Evolutionary conservation across 2,113 vertebrate genomes (phyloP).

Genomic region (Pao palembangensis): DNA sequence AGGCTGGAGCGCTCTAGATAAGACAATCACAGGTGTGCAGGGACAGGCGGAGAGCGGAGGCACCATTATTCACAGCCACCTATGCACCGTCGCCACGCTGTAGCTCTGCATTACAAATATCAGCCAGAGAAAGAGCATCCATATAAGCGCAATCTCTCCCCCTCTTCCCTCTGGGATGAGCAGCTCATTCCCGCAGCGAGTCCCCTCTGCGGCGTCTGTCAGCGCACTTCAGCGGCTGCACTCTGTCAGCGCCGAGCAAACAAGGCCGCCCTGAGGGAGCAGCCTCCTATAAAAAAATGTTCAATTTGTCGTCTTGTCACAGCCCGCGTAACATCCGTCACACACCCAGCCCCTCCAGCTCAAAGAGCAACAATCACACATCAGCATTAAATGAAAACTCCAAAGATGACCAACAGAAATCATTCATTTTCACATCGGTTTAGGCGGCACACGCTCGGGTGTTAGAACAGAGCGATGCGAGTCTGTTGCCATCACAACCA

Average conservation of each 20-base stretch:
- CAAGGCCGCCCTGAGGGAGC: neutral
- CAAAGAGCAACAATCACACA: too few species aligned
- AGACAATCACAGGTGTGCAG: slow-evolving; percentile 13
- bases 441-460: neutral
- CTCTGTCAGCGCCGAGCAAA: neutral
- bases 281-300: too few species aligned
- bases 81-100: slow-evolving; percentile 28
- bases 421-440: neutral
- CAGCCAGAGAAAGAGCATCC: slow-evolving; percentile 35
- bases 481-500: slow-evolving; percentile 34
- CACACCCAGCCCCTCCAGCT: too few species aligned
- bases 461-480: neutral
- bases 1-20: slow-evolving; percentile 37
- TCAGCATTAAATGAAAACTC: too few species aligned
- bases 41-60: slow-evolving; percentile 4
- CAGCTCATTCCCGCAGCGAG: slow-evolving; percentile 15
- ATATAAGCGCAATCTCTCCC: slow-evolving; percentile 50
- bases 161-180: slow-evolving; percentile 7
- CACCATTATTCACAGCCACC: slow-evolving; percentile 51
- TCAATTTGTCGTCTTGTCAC: too few species aligned
- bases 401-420: too few species aligned
- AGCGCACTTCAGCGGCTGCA: neutral
- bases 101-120: slow-evolving; percentile 50
- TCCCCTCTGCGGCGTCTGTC: neutral
- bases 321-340: too few species aligned